phyloP scores from a whole-genome alignment of 2,888 invertebrate genomes.

The Dinocampus coccinellae region DNA sequence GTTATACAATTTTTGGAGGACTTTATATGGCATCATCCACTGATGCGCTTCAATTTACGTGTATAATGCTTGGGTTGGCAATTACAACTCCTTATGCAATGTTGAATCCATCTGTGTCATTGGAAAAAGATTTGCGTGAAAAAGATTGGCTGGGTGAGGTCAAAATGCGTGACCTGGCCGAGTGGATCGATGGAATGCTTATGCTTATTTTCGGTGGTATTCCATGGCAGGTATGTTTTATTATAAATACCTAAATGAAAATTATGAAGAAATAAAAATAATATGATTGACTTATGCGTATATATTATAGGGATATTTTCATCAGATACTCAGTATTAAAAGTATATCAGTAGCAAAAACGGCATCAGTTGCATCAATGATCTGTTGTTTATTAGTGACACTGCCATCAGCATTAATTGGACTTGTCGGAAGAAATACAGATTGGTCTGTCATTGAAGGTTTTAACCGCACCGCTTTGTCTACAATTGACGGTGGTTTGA shows the following conservation, averaged over 20 bases:
- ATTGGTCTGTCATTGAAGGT: slow-evolving; percentile 71
- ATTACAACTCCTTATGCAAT: slow-evolving; percentile 77
- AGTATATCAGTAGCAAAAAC: slow-evolving; percentile 75
- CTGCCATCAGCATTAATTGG: slow-evolving; percentile 78
- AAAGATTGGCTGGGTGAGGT: slow-evolving; percentile 74
- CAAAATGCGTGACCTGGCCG: slow-evolving; percentile 68
- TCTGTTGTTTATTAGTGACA: slow-evolving; percentile 76
- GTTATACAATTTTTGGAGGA: slow-evolving; percentile 79
- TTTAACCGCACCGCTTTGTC: slow-evolving; percentile 52
- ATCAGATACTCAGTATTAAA: slow-evolving; percentile 77
- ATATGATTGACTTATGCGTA: neutral
- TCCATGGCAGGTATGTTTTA: slow-evolving; percentile 75
- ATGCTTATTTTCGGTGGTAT: slow-evolving; percentile 77
- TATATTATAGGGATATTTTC: slow-evolving; percentile 74
- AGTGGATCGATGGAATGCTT: slow-evolving; percentile 74
- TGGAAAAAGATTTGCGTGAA: slow-evolving; percentile 60
- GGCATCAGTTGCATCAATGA: slow-evolving; percentile 76
- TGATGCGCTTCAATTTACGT: slow-evolving; percentile 78
- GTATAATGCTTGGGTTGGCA: slow-evolving; percentile 77
- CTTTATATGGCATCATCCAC: slow-evolving; percentile 81
- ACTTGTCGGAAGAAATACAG: slow-evolving; percentile 74
- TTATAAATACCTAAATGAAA: neutral
- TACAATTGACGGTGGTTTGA: slow-evolving; percentile 71
- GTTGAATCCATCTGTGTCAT: slow-evolving; percentile 72
- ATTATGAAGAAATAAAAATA: no score